Base-by-base conservation (phyloP, 2,888 invertebrate species). In the Chloroclysta siterata region DNA sequence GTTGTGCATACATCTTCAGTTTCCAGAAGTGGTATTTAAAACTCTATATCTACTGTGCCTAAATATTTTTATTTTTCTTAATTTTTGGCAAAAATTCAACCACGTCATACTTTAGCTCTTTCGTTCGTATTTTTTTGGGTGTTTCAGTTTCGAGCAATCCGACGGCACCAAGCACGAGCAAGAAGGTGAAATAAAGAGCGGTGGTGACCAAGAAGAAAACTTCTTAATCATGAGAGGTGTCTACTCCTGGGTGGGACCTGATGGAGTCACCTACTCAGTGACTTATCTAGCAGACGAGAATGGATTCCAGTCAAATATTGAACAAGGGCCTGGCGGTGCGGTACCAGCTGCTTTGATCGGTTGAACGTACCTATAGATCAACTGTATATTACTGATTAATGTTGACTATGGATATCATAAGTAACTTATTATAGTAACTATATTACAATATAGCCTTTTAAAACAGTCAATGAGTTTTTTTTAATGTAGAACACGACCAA, bases 251-350 rank as follows among this genome's bases (percentile, higher is more conserved):
- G 80, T 83, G 1, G 88, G 84, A 11, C 88, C 88, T 14, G 89
- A 90, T 65, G 90, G 90, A n/a, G 80, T 85, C 50, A 82, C 80
- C 11, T 90, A 93, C 77, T 85, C 81, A 41, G 78, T 93, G 11
- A 80, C 72, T 42, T 94, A 93, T 80, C 75, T 80, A 0, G 94
- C 94, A 42, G 93, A 94, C 69, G 94, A 94, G 72, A 94, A 94
- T 71, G 94, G 94, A 7, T 94, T 87, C 88, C 91, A 93, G 68
- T 93, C 94, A 1, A 82, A 78, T 15, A 84, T 88, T 15, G 84
- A 86, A 47, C 84, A 88, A 63, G 83, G 83, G 0, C 81, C 84
- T 0, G 83, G 82, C 0, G 86, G 88, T 8, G 77, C 66, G 0
- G 69, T 89, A 2, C 85, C 88, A 1, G 63, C 83, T 0, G 85